phyloP scores from a whole-genome alignment of 2,797 vertebrate genomes.

The Podarcis lilfordi region DNA sequence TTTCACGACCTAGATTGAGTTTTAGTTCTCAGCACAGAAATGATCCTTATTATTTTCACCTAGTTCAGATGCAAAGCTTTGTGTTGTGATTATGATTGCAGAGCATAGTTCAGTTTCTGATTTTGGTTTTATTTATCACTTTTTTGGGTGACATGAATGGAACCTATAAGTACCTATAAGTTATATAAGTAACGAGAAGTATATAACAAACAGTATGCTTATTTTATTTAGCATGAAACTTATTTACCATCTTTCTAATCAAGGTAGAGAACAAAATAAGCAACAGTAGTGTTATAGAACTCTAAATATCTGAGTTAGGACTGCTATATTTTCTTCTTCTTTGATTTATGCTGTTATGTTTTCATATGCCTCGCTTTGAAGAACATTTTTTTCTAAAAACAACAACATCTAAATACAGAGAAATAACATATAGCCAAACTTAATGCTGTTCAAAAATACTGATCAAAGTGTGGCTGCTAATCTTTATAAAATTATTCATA shows the following conservation, averaged over 20 bases:
- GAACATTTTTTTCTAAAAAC: conserved; percentile 26
- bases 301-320: neutral
- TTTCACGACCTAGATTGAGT: conserved; percentile 2
- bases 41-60: neutral
- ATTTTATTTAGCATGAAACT: neutral
- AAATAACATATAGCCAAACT: neutral
- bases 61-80: conserved; percentile 9
- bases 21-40: conserved; percentile 30
- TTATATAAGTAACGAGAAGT: conserved; percentile 27
- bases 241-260: neutral
- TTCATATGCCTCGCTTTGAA: neutral
- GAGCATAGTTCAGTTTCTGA: neutral
- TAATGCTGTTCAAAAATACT: neutral
- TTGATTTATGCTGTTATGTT: conserved; percentile 21
- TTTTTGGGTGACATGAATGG: neutral
- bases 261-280: neutral
- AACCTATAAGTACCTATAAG: neutral
- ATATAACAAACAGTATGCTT: neutral
- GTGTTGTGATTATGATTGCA: neutral
- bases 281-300: neutral
- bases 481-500: conserved; percentile 50
- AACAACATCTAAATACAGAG: neutral
- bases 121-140: neutral
- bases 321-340: neutral
- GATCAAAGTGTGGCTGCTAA: conserved; percentile 36